A percentile compares a stretch with the other conserved stretches of the same genome.
Evolutionary conservation across 1,140 invertebrate genomes (phyloP).

Genomic region (Hypsibius dujardini): DNA sequence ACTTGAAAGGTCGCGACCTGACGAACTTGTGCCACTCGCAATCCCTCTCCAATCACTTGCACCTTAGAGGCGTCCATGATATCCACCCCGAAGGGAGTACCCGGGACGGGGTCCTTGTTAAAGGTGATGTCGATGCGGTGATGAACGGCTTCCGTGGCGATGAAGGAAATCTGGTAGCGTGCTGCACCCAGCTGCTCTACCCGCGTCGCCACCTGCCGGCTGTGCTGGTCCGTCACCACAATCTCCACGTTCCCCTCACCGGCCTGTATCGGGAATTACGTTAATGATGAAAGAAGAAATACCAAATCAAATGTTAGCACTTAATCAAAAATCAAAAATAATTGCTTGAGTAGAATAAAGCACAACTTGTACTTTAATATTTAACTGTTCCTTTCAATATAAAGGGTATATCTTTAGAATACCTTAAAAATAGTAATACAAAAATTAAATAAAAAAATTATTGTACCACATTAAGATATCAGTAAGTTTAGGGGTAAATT

Average conservation of each 20-base stretch:
- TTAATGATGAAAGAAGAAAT: no score
- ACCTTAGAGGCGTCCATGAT: constrained; percentile 21
- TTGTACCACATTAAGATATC: no score
- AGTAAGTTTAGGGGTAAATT: no score
- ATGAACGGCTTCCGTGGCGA: constrained; percentile 74
- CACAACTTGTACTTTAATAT: no score
- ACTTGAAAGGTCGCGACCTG: constrained; percentile 19
- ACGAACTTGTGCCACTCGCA: constrained; percentile 23
- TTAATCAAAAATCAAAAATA: no score
- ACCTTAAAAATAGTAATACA: no score
- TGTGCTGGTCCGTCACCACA: constrained; percentile 67
- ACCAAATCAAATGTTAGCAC: no score
- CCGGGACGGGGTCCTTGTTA: constrained; percentile 61
- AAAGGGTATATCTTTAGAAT: no score
- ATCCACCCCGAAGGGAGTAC: constrained; percentile 29
- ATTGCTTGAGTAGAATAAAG: no score
- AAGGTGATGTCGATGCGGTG: constrained; percentile 90
- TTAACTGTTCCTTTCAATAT: no score
- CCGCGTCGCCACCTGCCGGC: constrained; percentile 84
- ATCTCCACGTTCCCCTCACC: constrained; percentile 96
- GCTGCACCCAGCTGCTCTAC: constrained; percentile 72
- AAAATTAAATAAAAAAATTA: no score
- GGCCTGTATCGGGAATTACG: no score
- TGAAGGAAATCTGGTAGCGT: constrained; percentile 83
- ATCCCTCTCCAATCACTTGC: constrained; percentile 25